Conservation (phyloP, 2,113 vertebrate species). For the Ciconia maguari region DNA sequence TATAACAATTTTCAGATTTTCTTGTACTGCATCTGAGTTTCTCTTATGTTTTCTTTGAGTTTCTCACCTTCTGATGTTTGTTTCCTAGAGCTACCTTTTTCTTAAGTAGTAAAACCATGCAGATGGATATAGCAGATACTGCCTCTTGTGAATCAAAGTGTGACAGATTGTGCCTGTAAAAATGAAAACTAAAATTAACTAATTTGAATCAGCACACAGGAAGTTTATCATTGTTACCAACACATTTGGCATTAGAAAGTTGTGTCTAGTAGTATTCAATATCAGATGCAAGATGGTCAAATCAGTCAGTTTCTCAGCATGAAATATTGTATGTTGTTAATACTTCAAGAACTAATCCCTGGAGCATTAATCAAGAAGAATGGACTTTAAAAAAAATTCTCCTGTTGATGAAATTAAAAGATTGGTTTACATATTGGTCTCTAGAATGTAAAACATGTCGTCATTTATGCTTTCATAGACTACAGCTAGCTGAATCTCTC, state of each 20-base stretch:
- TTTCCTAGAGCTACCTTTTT: constrained; percentile 46
- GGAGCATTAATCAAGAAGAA: neutral
- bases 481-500: neutral
- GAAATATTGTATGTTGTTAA: neutral
- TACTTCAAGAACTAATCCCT: neutral
- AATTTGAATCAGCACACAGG: constrained; percentile 28
- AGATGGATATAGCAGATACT: constrained; percentile 47
- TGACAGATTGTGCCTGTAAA: constrained; percentile 60
- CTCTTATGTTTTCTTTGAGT: neutral
- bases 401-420: constrained; percentile 14
- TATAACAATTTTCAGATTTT: neutral
- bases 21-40: neutral
- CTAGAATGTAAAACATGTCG: neutral
- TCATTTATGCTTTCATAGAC: neutral
- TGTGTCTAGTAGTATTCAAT: constrained; percentile 31
- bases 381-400: neutral
- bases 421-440: neutral
- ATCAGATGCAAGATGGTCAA: constrained; percentile 19
- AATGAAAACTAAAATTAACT: constrained; percentile 57
- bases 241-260: constrained; percentile 44
- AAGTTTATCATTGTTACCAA: constrained; percentile 40
- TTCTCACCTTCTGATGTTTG: constrained; percentile 57
- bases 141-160: constrained; percentile 34
- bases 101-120: constrained; percentile 20
- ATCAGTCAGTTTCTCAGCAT: neutral